Evolutionary conservation across 2,113 vertebrate species (phyloP).

Genomic region (Peromyscus leucopus): DNA sequence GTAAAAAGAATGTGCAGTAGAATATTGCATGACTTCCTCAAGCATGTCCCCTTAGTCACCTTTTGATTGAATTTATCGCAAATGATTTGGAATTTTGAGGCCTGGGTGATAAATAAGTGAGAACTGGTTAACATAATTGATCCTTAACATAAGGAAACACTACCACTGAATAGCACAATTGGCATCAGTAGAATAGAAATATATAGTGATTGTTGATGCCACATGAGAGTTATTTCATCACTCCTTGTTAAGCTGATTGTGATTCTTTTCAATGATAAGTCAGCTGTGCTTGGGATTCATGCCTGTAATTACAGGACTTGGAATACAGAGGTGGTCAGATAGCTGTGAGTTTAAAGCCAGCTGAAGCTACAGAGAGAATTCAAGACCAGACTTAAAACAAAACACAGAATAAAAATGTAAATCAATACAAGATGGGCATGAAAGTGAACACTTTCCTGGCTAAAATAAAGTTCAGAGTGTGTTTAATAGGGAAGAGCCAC

Average conservation of each 20-base stretch:
- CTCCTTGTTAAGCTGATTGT: conserved; percentile 2
- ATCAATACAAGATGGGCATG: not conserved
- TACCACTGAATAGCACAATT: not conserved
- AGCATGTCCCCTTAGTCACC: not conserved
- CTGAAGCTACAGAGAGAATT: not conserved
- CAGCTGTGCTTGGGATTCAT: not conserved
- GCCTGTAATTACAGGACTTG: not conserved
- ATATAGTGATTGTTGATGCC: not conserved
- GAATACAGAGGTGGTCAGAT: too few relatives aligned
- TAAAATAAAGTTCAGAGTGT: not conserved
- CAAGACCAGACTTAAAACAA: not conserved
- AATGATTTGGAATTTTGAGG: not conserved
- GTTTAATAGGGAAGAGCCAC: not conserved
- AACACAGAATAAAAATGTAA: not conserved
- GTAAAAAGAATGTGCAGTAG: conserved; percentile 18
- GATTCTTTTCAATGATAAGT: conserved; percentile 6
- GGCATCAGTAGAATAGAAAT: not conserved
- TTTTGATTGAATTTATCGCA: conserved; percentile 28
- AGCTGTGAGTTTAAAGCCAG: not conserved
- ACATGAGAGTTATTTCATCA: not conserved
- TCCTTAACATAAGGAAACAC: not conserved
- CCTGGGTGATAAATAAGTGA: not conserved
- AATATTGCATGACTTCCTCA: conserved; percentile 31
- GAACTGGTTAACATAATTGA: not conserved
- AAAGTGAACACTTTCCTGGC: not conserved